A percentile compares a stretch with the other conserved stretches of the same genome.
These are phyloP conservation scores for Alauda arvensis DNA, from an alignment of 2,797 vertebrate genomes.

Conservation along the genomic window DNA sequence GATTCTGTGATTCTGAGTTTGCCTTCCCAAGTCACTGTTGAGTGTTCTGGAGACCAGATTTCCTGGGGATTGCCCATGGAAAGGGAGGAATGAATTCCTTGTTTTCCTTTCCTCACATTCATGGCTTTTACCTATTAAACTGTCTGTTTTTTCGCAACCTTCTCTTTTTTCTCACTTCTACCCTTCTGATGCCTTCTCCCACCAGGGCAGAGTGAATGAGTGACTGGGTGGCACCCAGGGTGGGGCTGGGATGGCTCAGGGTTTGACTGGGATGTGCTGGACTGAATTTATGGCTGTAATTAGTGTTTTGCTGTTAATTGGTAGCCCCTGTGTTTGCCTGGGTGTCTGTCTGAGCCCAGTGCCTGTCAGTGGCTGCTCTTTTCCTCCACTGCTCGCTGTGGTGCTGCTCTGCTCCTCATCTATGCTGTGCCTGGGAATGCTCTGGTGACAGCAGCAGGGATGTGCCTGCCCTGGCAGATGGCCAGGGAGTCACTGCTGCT, in stretches of 20 bases:
- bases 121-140: not conserved
- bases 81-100: not conserved
- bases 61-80: not conserved
- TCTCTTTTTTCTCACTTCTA: not conserved
- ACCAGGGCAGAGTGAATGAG: not conserved
- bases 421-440: not conserved
- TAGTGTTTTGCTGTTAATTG: not conserved
- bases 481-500: not conserved
- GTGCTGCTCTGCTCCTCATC: not conserved
- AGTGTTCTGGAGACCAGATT: rapidly evolving
- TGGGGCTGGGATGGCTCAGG: not conserved
- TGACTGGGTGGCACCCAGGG: not conserved
- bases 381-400: not conserved
- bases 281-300: not conserved
- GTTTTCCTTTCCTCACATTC: not conserved
- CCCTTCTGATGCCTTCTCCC: not conserved
- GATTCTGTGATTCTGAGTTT: not conserved
- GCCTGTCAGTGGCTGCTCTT: not conserved
- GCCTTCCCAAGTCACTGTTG: not conserved
- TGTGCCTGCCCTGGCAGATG: not conserved
- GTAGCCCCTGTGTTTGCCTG: not conserved
- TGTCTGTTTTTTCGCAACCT: not conserved
- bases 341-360: not conserved
- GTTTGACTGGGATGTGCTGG: not conserved
- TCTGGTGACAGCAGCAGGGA: not conserved